Evolutionary conservation across 1,140 invertebrate genomes (phyloP).

Genomic region (Aphelinus certus): DNA sequence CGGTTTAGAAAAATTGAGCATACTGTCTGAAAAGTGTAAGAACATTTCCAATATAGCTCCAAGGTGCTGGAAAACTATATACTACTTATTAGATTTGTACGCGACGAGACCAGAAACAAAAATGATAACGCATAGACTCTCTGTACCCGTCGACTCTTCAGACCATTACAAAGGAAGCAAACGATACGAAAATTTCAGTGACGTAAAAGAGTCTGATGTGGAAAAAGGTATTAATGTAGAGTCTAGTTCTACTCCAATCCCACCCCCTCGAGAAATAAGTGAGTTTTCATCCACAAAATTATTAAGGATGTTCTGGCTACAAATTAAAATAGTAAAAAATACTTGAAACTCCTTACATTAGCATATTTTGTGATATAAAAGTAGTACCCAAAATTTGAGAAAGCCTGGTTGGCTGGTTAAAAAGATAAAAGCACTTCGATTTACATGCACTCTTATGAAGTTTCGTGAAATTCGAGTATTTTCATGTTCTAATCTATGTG

Average conservation of each 20-base stretch:
- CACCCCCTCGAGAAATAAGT: conserved; percentile 62
- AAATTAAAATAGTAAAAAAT: no score
- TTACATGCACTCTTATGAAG: no score
- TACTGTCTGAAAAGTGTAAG: conserved; percentile 65
- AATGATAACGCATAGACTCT: conserved; percentile 76
- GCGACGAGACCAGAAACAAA: conserved; percentile 94
- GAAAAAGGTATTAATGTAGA: conserved; percentile 62
- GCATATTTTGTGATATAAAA: no score
- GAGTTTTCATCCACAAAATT: conserved; percentile 21
- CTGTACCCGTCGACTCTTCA: conserved; percentile 57
- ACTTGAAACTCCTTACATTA: no score
- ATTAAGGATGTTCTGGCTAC: no score
- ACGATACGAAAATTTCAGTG: conserved; percentile 55
- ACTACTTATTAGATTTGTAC: conserved; percentile 91
- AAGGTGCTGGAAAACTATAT: conserved; percentile 94
- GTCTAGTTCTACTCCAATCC: conserved; percentile 65
- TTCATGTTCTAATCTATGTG: no score
- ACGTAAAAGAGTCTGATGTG: conserved; percentile 59
- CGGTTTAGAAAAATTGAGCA: conserved; percentile 68
- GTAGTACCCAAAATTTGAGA: no score
- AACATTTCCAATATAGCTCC: conserved; percentile 69
- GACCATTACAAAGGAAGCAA: conserved; percentile 57
- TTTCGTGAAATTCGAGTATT: no score
- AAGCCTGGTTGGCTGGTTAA: no score
- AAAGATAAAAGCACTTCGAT: no score